Percentiles rank a stretch among this genome's conserved stretches.
Evolutionary conservation across 2,888 invertebrate species (phyloP).

Genomic region (Plemyria rubiginata): DNA sequence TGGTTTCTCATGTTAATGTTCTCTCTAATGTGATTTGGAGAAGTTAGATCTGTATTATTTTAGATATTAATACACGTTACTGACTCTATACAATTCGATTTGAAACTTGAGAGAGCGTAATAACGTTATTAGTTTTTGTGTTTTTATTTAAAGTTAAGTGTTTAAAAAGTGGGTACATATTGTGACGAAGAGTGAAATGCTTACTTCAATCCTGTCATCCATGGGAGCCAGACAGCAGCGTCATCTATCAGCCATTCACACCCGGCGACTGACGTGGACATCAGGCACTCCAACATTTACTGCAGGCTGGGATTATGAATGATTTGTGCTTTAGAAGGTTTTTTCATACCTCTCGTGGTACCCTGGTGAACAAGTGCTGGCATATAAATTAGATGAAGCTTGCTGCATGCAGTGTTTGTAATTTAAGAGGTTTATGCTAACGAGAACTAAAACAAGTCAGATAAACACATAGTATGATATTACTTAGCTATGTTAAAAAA

Average conservation of each 20-base stretch:
- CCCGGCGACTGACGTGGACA: slow-evolving; percentile 11
- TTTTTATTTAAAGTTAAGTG: too few species aligned
- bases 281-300: slow-evolving; percentile 1
- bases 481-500: slow-evolving; percentile 17
- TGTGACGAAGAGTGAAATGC: neutral
- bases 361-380: neutral
- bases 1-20: slow-evolving; percentile 15
- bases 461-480: slow-evolving; percentile 15
- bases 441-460: neutral
- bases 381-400: neutral
- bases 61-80: neutral
- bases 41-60: neutral
- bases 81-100: neutral
- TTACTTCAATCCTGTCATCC: slow-evolving; percentile 8
- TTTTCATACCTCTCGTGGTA: neutral
- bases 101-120: too few species aligned
- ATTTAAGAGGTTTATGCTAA: neutral
- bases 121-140: too few species aligned
- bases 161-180: neutral
- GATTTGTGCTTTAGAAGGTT: neutral
- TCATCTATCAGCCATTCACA: slow-evolving; percentile 17
- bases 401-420: neutral
- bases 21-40: slow-evolving; percentile 8
- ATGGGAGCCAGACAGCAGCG: slow-evolving; percentile 2
- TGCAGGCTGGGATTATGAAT: neutral